phyloP scores from a whole-genome alignment of 1,140 invertebrate species.

The Leptestheria dahalacensis region DNA sequence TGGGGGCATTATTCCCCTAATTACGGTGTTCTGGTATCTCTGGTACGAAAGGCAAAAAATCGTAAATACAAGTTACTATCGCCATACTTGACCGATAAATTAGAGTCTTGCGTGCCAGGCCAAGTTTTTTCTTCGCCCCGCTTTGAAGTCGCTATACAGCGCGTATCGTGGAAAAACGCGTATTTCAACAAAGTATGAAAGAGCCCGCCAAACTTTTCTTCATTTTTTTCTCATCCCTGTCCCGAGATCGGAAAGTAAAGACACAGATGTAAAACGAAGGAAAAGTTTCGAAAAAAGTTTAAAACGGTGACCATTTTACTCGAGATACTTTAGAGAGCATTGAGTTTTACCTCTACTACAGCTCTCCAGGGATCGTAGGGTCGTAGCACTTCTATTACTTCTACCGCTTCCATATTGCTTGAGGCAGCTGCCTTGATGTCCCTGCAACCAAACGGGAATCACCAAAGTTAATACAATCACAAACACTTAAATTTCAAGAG shows the following conservation, averaged over 20 bases:
- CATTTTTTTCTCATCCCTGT: no score
- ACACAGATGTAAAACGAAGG: no score
- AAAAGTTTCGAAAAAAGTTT: no score
- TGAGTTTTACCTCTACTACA: background rate
- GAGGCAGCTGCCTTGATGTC: background rate
- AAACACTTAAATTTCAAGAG: no score
- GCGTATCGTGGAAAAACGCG: background rate
- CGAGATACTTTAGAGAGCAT: background rate
- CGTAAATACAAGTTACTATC: background rate
- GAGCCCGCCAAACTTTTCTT: no score
- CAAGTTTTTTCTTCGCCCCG: background rate
- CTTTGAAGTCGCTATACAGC: background rate
- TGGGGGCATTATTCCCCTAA: background rate
- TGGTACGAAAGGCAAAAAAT: background rate
- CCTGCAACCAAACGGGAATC: no score
- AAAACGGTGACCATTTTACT: no score
- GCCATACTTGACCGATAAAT: background rate
- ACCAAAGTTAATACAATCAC: no score
- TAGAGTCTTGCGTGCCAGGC: background rate
- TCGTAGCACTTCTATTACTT: background rate
- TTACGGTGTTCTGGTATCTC: background rate
- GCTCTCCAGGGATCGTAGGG: background rate
- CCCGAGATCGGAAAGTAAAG: no score
- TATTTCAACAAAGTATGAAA: background rate
- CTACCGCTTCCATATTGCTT: background rate